Base-by-base conservation (phyloP, 1,140 invertebrate species). In the Hycleus cichorii region DNA sequence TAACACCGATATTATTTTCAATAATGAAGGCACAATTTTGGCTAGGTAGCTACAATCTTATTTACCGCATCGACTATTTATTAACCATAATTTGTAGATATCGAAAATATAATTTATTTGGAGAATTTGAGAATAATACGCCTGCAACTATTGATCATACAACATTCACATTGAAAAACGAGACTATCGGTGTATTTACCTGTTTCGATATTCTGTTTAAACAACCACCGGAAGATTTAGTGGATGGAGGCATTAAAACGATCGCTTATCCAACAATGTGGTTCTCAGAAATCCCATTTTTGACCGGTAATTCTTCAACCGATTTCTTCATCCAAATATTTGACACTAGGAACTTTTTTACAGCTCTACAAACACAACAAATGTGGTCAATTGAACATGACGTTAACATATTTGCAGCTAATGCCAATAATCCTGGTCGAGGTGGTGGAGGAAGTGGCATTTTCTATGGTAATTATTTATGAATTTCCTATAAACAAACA, bases 161-260 rank as follows among this genome's bases (percentile, higher is more conserved):
- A 0, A 71, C 76, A 0, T 78, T 71, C 6, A 91, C 93, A 54
- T 72, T 77, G 3, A 92, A 90, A 0, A 89, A 92, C 70, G 93
- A 93, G 65, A 83, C 84, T 10, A 92, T 95, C 68, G 90, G 89
- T 1, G 74, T 83, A 1, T 78, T 90, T 26, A 85, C 81, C 45
- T 89, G 88, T 60, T 89, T 90, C 63, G 90, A 93, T 69, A 77
- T 92, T 24, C 59, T 90, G 1, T 86, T 86, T 66, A 63, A 80
- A 32, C 67, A 76, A 2, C 89, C 90, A 0, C 71, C 79, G 0
- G 62, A 80, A 3, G 65, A 75, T 18, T 68, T 87, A 3, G 76
- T 84, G 0, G 65, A 78, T 32, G 70, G 80, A 24, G 53, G 75
- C 6, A 72, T 77, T 1, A 64, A 90, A 1, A 80, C 75, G 6